Base-by-base conservation (phyloP, 1,140 invertebrate genomes). In the Kradibia gibbosae region DNA sequence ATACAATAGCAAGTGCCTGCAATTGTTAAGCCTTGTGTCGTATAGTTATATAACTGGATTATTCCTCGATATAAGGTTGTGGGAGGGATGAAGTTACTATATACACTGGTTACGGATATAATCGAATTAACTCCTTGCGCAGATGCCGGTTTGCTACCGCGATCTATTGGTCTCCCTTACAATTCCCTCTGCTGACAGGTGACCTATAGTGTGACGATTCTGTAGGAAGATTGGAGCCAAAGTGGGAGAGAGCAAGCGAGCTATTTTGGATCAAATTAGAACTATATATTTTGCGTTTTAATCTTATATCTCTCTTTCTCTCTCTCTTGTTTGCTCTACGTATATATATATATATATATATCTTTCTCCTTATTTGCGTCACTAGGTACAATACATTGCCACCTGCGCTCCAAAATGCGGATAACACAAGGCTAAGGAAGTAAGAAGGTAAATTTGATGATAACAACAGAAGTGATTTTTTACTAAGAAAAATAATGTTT, bases 1-100 rank as follows among this genome's bases (percentile, higher is more conserved):
- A 70, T 31, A 70, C 62, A 78, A 39, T 78, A 25, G 31, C 5
- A 78, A 25, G 31, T 10, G 13, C 28, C 60, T n/a, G 34, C 53
- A 39, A 39, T 73, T 48, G n/a, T 45, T 75, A 57, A 55, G 28
- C 71, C 22, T 48, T 45, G 25, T 8, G 25, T 36, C 11, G 28
- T 62, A 34, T 60, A 83, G 85, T 87, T 88, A 88, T 87, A 87
- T 86, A 84, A 86, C 80, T 73, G 84, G 85, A 88, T 89, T 89
- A 88, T 88, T 86, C 83, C 82, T 83, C 31, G 42, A 65, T 50
- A 65, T 65, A 65, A 74, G 71, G 78, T 62, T 60, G 20, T 57
- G 28, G 39, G 7, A 71, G 22, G 25, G 13, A 17, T 17, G 34
- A 25, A 65, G 42, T 48, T 31, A 15, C 20, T 39, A 39, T 71